These are phyloP conservation scores for Aricia artaxerxes DNA, from an alignment of 2,888 invertebrate species.

Conservation along the genomic window DNA sequence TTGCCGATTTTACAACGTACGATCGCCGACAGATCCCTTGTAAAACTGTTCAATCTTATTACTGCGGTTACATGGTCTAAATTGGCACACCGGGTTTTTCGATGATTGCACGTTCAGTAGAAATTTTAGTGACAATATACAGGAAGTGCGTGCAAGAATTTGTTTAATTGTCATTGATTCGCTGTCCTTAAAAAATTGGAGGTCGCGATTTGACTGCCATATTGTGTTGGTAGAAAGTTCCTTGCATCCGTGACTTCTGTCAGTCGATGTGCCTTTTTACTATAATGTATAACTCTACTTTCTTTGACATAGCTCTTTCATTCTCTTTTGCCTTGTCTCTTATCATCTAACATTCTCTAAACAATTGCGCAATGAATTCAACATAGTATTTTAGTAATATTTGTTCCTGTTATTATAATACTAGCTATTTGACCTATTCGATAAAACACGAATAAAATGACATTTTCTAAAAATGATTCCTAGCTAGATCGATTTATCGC, in stretches of 20 bases:
- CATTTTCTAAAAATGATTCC: too few species aligned
- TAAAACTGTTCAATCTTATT: neutral
- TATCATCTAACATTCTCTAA: neutral
- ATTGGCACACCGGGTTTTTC: neutral
- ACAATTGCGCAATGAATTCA: neutral
- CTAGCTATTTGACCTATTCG: too few species aligned
- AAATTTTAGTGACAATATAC: slow-evolving; percentile 46
- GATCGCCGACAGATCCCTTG: neutral
- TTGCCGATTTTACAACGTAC: neutral
- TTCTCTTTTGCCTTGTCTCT: too few species aligned
- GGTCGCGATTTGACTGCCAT: slow-evolving; percentile 25
- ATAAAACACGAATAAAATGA: too few species aligned
- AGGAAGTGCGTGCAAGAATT: slow-evolving; percentile 76
- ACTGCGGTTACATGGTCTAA: neutral
- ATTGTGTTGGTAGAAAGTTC: slow-evolving; percentile 7
- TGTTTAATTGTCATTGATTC: slow-evolving; percentile 48
- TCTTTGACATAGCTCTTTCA: neutral
- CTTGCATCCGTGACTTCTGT: neutral
- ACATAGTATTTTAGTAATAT: neutral
- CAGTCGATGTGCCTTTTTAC: neutral
- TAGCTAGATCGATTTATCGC: too few species aligned
- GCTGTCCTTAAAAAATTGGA: slow-evolving; percentile 25
- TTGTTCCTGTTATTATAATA: neutral
- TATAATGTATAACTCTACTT: neutral
- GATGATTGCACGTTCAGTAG: neutral